These are phyloP conservation scores for Shargacucullia verbasci DNA, from an alignment of 2,888 invertebrate genomes.

Conservation along the genomic window DNA sequence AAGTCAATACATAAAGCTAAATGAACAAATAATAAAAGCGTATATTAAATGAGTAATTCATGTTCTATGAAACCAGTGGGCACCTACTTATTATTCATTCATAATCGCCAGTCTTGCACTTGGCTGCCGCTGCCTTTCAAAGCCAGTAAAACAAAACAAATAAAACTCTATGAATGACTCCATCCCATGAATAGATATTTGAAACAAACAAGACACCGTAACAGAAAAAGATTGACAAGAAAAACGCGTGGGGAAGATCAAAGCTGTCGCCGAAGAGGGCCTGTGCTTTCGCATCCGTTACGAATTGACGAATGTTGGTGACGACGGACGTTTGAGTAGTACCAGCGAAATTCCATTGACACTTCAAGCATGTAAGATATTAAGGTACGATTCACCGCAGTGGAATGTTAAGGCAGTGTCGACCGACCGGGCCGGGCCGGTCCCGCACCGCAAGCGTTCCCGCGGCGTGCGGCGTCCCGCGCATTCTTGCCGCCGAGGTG, in stretches of 20 bases:
- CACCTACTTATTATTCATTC: slow-evolving; percentile 40
- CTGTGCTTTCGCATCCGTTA: slow-evolving; percentile 35
- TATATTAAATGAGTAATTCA: slow-evolving; percentile 24
- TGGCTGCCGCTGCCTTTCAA: slow-evolving; percentile 25
- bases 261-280: slow-evolving; percentile 37
- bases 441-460: slow-evolving; percentile 74
- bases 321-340: slow-evolving; percentile 8
- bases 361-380: slow-evolving; percentile 36
- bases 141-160: slow-evolving; percentile 37
- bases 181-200: slow-evolving; percentile 45
- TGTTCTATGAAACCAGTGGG: slow-evolving; percentile 24
- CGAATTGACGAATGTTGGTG: slow-evolving; percentile 32
- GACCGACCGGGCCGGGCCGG: slow-evolving; percentile 57
- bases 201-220: slow-evolving; percentile 37
- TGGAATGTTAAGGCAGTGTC: slow-evolving; percentile 55
- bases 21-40: slow-evolving; percentile 8
- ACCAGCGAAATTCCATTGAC: slow-evolving; percentile 48
- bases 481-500: slow-evolving; percentile 82
- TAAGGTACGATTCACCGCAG: slow-evolving; percentile 56
- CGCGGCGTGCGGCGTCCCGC: slow-evolving; percentile 65
- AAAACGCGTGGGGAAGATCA: slow-evolving; percentile 49
- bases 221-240: slow-evolving; percentile 39
- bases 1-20: not conserved
- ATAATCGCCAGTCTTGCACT: slow-evolving; percentile 29
- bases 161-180: slow-evolving; percentile 48